Percentiles rank a stretch among this genome's conserved stretches.
These are phyloP conservation scores for Leucosticte australis DNA, from an alignment of 2,113 vertebrate species.

Conservation along the genomic window DNA sequence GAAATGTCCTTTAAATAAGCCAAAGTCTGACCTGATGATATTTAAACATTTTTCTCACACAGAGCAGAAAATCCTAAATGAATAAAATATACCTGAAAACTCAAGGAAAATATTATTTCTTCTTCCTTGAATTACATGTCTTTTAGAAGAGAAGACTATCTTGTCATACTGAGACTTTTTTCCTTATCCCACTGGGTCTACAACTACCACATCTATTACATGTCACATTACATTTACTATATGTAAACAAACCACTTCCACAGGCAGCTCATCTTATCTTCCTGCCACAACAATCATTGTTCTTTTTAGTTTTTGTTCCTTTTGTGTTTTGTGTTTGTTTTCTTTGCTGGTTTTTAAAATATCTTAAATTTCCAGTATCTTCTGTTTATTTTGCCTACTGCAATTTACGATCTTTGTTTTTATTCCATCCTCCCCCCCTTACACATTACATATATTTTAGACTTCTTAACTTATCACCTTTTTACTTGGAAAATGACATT, in stretches of 20 bases:
- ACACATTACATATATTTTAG: not conserved
- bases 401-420: not conserved
- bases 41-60: not conserved
- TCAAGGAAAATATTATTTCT: not conserved
- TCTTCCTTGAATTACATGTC: not conserved
- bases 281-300: not conserved
- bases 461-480: not conserved
- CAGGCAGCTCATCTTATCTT: not conserved
- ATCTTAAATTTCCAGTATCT: not conserved
- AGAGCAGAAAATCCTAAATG: not conserved
- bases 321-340: not conserved
- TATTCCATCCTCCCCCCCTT: not conserved
- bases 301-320: not conserved
- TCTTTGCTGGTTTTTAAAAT: not conserved
- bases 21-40: not conserved
- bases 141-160: not conserved
- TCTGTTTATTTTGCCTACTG: not conserved
- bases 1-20: not conserved
- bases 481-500: not conserved
- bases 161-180: not conserved
- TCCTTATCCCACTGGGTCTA: not conserved
- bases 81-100: not conserved
- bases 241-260: not conserved
- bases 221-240: not conserved
- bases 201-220: not conserved